Base-by-base conservation (phyloP, 2,113 vertebrate genomes). In the Rissa tridactyla region DNA sequence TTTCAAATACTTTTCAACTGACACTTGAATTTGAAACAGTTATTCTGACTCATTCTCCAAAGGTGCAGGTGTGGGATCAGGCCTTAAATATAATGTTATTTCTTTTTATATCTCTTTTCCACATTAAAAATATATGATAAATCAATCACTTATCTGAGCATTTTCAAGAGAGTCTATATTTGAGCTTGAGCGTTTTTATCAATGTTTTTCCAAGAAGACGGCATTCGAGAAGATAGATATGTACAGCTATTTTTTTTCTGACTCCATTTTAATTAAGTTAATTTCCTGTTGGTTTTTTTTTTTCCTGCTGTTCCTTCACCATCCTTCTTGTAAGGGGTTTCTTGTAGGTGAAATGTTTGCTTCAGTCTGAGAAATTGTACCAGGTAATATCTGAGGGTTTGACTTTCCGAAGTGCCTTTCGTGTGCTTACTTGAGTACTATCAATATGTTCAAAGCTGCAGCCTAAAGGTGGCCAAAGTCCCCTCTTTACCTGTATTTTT, bases 61-160 rank as follows among this genome's bases (percentile, higher is more conserved):
- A 94, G 61, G 52, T 92, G 85, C 92, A 95, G 78, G 87, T 95
- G 78, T 88, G 52, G 62, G 84, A 95, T 94, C 61, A 76, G 73
- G 29, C 25, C 57, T 87, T 70, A 90, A 95, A 91, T 92, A 85
- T 70, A 46, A 54, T 26, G 57, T 12, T 79, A 72, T 68, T 95
- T 92, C 91, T 92, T 97, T 96, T 97, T 94, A 94, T 92, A 94
- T n/a, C 86, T 92, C 57, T 87, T 94, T 86, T 58, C 4, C 46
- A 85, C 8, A n/a, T 92, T 95, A 94, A 90, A 96, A 89, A 92
- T 93, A 96, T 70, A 90, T 86, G 42, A 34, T 34, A 92, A 72
- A 82, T 88, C 82, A 92, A 72, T 89, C 86, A 86, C 66, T 86
- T 86, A 44, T 78, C 49, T 23, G 29, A 90, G 15, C 25, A 47